phyloP scores from a whole-genome alignment of 2,888 invertebrate species.

The Drosophila villosipedis region DNA sequence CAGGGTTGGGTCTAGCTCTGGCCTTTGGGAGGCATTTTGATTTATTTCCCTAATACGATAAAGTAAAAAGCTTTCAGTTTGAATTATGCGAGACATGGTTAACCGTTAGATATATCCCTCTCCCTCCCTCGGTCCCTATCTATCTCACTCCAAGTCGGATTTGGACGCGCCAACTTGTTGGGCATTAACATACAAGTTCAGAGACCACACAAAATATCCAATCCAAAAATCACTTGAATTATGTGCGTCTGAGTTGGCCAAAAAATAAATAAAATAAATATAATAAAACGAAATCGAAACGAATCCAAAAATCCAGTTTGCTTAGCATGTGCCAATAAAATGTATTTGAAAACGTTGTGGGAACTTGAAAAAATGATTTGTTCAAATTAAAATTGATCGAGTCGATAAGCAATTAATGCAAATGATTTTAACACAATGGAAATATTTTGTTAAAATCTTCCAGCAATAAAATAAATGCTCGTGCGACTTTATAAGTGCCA shows the following conservation, averaged over 20 bases:
- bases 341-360: constrained; percentile 18
- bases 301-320: constrained; percentile 46
- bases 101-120: constrained; percentile 55
- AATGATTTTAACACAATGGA: constrained; percentile 13
- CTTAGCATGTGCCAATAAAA: constrained; percentile 49
- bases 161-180: constrained; percentile 14
- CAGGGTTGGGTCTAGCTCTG: constrained; percentile 10
- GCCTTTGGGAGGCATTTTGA: constrained; percentile 59
- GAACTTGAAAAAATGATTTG: constrained; percentile 26
- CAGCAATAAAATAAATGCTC: background rate
- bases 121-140: background rate
- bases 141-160: background rate
- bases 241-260: constrained; percentile 30
- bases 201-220: constrained; percentile 52
- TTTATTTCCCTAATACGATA: constrained; percentile 71
- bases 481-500: background rate
- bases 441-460: background rate
- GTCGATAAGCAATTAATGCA: constrained; percentile 30
- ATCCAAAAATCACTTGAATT: constrained; percentile 32
- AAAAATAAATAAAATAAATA: background rate
- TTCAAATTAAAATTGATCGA: constrained; percentile 16
- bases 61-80: constrained; percentile 78
- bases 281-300: background rate
- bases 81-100: constrained; percentile 69
- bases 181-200: constrained; percentile 37